These are phyloP conservation scores for Octonoba sinensis DNA, from an alignment of 2,888 invertebrate genomes.

Conservation along the genomic window DNA sequence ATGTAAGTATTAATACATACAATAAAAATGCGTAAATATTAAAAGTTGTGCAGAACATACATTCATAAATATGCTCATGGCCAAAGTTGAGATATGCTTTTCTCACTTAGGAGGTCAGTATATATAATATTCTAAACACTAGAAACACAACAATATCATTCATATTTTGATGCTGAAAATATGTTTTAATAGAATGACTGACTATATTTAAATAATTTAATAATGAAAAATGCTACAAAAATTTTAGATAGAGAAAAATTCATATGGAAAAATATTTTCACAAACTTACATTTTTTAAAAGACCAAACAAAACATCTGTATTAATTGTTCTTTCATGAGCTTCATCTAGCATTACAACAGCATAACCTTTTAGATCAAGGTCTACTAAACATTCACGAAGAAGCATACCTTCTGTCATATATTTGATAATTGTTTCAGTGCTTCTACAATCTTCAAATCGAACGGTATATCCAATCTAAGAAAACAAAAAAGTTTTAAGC, in stretches of 20 bases:
- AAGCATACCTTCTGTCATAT: conserved; percentile 99
- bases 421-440: conserved; percentile 97
- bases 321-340: conserved; percentile 99
- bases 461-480: conserved; percentile 92
- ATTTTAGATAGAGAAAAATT: too few relatives aligned
- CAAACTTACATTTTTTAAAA: conserved; percentile 72
- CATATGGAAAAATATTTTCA: neutral
- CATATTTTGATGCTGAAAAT: too few relatives aligned
- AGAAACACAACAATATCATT: too few relatives aligned
- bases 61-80: too few relatives aligned
- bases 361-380: conserved; percentile 89
- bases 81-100: too few relatives aligned
- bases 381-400: conserved; percentile 97
- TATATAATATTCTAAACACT: too few relatives aligned
- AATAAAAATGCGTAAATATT: too few relatives aligned
- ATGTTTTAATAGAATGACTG: neutral
- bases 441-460: conserved; percentile 99
- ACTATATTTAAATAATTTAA: too few relatives aligned
- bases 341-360: conserved; percentile 99
- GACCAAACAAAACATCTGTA: conserved; percentile 97
- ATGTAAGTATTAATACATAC: too few relatives aligned
- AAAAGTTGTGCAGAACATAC: too few relatives aligned
- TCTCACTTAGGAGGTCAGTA: too few relatives aligned
- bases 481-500: neutral
- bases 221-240: too few relatives aligned